Percentiles rank a stretch among this genome's conserved stretches.
Conservation (phyloP, 1,140 invertebrate species). For the Zaprionus africanus region DNA sequence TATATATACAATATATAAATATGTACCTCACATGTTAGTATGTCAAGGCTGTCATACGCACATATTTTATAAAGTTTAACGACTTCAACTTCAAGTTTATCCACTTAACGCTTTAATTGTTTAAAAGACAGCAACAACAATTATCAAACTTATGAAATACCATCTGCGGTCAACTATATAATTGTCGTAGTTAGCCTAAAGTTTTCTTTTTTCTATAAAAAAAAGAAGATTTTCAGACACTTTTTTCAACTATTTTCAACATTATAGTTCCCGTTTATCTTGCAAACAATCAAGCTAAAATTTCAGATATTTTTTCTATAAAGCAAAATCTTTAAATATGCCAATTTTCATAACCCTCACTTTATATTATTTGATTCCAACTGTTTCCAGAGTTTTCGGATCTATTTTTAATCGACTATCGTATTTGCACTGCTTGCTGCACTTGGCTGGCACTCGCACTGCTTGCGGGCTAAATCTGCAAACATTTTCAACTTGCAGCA, state of each 20-base stretch:
- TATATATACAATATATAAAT: neutral
- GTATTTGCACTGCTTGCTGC: conserved; percentile 19
- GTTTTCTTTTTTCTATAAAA: neutral
- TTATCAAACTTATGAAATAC: neutral
- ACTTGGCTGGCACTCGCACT: neutral
- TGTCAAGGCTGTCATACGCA: neutral
- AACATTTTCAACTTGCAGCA: conserved; percentile 17
- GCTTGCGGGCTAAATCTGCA: conserved; percentile 21
- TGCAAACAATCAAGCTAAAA: neutral
- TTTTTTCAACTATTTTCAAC: too few species aligned
- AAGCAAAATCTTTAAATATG: neutral
- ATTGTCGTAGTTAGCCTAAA: neutral
- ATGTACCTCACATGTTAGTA: neutral
- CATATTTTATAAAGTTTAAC: neutral
- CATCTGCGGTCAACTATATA: neutral
- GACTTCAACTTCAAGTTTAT: conserved; percentile 11
- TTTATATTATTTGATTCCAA: neutral
- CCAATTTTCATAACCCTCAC: neutral
- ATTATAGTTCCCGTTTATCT: neutral
- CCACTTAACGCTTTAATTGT: conserved; percentile 1
- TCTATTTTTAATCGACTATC: neutral
- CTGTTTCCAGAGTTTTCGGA: neutral
- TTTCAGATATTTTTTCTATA: neutral
- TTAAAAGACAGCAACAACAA: neutral
- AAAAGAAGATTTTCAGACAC: too few species aligned